Conservation (phyloP, 2,888 invertebrate genomes). For the Hirtodrosophila trivittata region DNA sequence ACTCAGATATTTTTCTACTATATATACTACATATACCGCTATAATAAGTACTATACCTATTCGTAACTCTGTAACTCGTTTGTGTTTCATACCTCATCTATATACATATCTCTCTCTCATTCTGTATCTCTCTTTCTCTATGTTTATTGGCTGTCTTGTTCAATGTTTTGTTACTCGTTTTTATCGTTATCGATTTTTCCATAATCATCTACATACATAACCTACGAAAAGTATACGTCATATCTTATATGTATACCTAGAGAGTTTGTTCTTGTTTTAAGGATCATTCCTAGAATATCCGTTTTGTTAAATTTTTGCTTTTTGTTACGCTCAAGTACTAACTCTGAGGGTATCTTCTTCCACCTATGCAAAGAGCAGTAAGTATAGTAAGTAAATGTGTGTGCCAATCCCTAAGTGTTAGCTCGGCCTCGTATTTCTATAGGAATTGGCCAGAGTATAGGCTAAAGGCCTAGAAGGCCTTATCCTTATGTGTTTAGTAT, state of each 20-base stretch:
- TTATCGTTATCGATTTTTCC: constrained; percentile 39
- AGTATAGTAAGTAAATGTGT: constrained; percentile 54
- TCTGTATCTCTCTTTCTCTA: constrained; percentile 18
- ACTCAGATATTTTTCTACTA: constrained; percentile 39
- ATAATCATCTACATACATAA: constrained; percentile 32
- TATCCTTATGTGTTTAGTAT: too few species aligned
- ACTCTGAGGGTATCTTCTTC: constrained; percentile 13
- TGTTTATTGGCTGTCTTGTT: constrained; percentile 47
- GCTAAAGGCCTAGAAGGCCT: constrained; percentile 16
- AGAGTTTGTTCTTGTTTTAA: constrained; percentile 38
- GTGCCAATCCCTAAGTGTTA: constrained; percentile 24
- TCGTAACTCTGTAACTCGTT: constrained; percentile 10
- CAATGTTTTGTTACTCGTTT: constrained; percentile 55
- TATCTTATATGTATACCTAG: too few species aligned
- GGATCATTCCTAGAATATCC: constrained; percentile 62
- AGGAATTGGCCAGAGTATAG: constrained; percentile 21
- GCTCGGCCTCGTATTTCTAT: constrained; percentile 9
- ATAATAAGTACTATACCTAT: constrained; percentile 22
- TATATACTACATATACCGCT: constrained; percentile 19
- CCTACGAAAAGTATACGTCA: constrained; percentile 13
- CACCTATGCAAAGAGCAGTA: constrained; percentile 36
- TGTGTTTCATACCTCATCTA: constrained; percentile 20
- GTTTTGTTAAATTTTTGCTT: constrained; percentile 42
- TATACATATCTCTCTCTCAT: constrained; percentile 19
- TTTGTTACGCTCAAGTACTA: constrained; percentile 43